Conservation (phyloP, 2,888 invertebrate species). For the Neoscelio sp. region DNA sequence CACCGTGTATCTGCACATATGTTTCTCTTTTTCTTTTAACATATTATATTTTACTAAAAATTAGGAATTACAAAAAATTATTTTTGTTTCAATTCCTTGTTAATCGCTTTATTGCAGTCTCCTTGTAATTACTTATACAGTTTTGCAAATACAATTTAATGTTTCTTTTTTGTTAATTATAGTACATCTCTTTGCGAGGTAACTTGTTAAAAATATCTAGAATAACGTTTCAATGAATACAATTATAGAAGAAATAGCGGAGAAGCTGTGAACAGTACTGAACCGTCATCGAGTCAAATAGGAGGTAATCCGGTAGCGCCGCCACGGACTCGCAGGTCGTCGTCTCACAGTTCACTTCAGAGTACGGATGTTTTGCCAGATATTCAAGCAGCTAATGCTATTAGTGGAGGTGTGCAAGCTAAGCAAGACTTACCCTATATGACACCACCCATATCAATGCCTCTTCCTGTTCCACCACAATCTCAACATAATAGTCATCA, state of each 20-base stretch:
- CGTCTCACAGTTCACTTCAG: conserved; percentile 83
- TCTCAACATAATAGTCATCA: conserved; percentile 78
- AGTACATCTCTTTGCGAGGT: too few relatives aligned
- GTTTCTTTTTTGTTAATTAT: too few relatives aligned
- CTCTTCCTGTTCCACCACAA: conserved; percentile 77
- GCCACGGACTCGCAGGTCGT: conserved; percentile 84
- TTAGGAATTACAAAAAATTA: too few relatives aligned
- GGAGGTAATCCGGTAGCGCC: conserved; percentile 83
- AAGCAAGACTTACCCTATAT: conserved; percentile 95
- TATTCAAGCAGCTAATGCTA: conserved; percentile 94
- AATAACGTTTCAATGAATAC: neutral
- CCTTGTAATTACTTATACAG: too few relatives aligned
- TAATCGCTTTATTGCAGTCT: too few relatives aligned
- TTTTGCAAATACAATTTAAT: too few relatives aligned
- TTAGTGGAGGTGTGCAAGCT: conserved; percentile 93
- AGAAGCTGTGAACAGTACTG: conserved; percentile 73
- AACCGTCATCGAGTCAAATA: conserved; percentile 74
- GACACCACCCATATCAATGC: conserved; percentile 89
- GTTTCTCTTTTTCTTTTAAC: too few relatives aligned
- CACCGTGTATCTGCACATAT: too few relatives aligned
- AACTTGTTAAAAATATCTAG: neutral
- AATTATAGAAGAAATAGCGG: conserved; percentile 73
- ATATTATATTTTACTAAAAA: too few relatives aligned
- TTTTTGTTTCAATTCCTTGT: too few relatives aligned
- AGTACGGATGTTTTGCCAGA: conserved; percentile 81